Evolutionary conservation across 2,113 vertebrate genomes (phyloP).

Genomic region (Psammodynastes pulverulentus): DNA sequence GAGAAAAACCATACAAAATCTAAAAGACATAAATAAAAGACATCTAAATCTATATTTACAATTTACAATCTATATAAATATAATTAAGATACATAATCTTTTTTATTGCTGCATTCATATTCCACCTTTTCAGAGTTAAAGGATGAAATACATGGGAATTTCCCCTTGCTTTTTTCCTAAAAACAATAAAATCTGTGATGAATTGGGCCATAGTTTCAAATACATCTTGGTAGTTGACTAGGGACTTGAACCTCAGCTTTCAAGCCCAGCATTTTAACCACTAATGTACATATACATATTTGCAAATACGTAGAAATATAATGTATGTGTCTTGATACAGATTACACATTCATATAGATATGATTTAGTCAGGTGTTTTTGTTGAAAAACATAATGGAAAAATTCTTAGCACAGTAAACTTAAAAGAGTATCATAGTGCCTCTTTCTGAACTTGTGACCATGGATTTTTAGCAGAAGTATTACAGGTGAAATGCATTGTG

Average conservation of each 20-base stretch:
- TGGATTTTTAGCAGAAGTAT: background rate
- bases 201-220: background rate
- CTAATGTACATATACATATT: background rate
- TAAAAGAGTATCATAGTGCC: background rate
- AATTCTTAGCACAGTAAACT: background rate
- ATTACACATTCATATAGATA: background rate
- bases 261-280: background rate
- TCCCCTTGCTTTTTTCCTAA: background rate
- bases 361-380: background rate
- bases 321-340: background rate
- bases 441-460: background rate
- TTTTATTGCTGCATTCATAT: background rate
- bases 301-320: background rate
- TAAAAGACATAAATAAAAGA: background rate
- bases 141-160: background rate
- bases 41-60: background rate
- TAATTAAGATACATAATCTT: background rate
- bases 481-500: background rate
- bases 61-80: too few relatives aligned
- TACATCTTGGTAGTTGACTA: background rate
- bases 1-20: background rate
- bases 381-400: background rate
- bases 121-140: background rate
- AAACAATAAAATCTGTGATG: background rate
- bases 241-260: background rate